Percentiles rank a stretch among this genome's conserved stretches.
These are phyloP conservation scores for Himalopsyche kuldschensis DNA, from an alignment of 2,888 invertebrate genomes.

Conservation along the genomic window DNA sequence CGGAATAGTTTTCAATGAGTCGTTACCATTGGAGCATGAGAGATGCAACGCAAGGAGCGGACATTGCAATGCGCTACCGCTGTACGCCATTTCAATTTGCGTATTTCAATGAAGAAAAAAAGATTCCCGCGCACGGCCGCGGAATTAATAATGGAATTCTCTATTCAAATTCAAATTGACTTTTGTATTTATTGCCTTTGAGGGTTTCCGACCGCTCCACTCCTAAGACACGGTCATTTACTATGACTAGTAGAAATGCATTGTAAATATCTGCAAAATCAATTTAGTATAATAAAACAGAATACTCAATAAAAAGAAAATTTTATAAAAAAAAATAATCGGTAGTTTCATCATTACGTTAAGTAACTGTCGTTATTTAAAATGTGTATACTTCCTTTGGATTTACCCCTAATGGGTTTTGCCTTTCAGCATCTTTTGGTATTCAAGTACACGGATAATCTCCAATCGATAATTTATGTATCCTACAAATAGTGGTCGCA, in stretches of 20 bases:
- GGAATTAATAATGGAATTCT: slow-evolving; percentile 37
- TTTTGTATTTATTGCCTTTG: slow-evolving; percentile 37
- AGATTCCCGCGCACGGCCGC: slow-evolving; percentile 23
- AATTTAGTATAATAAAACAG: too few relatives aligned
- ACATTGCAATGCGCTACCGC: slow-evolving; percentile 15
- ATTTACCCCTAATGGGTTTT: too few relatives aligned
- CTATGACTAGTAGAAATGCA: not conserved
- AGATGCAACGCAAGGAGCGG: not conserved
- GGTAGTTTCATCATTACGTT: too few relatives aligned
- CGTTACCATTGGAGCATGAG: slow-evolving; percentile 26
- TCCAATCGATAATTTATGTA: too few relatives aligned
- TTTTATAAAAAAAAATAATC: too few relatives aligned
- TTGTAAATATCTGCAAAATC: too few relatives aligned
- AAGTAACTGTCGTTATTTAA: too few relatives aligned
- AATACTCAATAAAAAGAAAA: too few relatives aligned
- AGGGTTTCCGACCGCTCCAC: slow-evolving; percentile 7
- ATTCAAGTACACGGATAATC: too few relatives aligned
- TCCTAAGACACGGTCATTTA: not conserved
- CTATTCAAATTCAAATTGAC: slow-evolving; percentile 39
- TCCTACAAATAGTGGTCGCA: too few relatives aligned
- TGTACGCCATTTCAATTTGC: slow-evolving; percentile 31
- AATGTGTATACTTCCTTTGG: too few relatives aligned
- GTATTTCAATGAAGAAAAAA: slow-evolving; percentile 25
- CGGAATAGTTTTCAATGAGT: slow-evolving; percentile 20
- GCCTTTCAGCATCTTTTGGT: too few relatives aligned